phyloP scores from a whole-genome alignment of 1,140 invertebrate species.

The Drosophila mojavensis region DNA sequence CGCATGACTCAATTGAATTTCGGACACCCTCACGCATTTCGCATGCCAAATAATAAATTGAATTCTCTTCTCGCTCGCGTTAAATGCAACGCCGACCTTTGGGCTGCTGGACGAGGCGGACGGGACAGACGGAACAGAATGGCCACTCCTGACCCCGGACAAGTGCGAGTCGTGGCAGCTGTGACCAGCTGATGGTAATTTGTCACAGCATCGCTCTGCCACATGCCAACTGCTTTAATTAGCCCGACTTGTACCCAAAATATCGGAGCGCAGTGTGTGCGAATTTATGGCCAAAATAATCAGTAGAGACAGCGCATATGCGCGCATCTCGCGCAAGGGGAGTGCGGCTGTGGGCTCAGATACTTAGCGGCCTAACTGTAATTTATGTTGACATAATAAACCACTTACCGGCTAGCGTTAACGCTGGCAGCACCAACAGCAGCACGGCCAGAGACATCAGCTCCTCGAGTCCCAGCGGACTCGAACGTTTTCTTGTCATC shows the following conservation, averaged over 20 bases:
- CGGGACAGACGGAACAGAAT: background rate
- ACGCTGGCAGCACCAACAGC: slow-evolving; percentile 63
- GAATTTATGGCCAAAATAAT: slow-evolving; percentile 39
- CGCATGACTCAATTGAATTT: slow-evolving; percentile 70
- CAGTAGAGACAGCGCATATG: slow-evolving; percentile 32
- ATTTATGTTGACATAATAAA: slow-evolving; percentile 82
- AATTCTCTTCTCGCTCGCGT: slow-evolving; percentile 31
- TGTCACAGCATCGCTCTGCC: slow-evolving; percentile 54
- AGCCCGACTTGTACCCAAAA: slow-evolving; percentile 42
- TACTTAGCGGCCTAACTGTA: slow-evolving; percentile 59
- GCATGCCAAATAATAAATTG: slow-evolving; percentile 63
- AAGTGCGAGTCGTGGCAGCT: slow-evolving; percentile 52
- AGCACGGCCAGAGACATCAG: slow-evolving; percentile 72
- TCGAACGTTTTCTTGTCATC: slow-evolving; percentile 84
- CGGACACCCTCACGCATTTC: slow-evolving; percentile 34
- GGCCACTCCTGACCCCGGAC: slow-evolving; percentile 66
- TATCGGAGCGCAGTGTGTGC: slow-evolving; percentile 37
- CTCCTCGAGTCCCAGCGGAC: slow-evolving; percentile 83
- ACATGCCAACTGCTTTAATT: slow-evolving; percentile 55
- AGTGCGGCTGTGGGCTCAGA: background rate
- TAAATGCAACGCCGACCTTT: slow-evolving; percentile 53
- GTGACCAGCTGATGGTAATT: slow-evolving; percentile 75
- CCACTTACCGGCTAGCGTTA: slow-evolving; percentile 83
- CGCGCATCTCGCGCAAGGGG: slow-evolving; percentile 11
- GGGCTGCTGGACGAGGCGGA: background rate